Evolutionary conservation across 2,797 vertebrate genomes (phyloP), one percentile per base, ranked within the genome.

Genomic region (Thaleichthys pacificus): DNA sequence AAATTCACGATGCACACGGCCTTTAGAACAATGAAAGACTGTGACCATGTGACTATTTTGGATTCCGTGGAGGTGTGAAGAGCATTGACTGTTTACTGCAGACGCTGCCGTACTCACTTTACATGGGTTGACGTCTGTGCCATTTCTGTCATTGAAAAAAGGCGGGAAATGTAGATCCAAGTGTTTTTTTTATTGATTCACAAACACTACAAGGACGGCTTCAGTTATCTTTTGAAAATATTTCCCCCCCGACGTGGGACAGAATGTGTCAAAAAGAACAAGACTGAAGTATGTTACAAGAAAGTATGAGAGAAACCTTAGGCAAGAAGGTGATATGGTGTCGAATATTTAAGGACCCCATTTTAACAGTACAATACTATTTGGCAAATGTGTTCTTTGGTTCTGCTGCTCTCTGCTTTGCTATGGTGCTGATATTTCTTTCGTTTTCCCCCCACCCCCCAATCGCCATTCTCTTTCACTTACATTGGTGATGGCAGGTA

Each of bases 191-290:
- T 69, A 63, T 49, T 42, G 56, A 79, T 66, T 67, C 3, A 22
- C 69, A 79, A 85, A 77, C 85, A 85, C 83, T 83, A 82, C 77
- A 81, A 47, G 58, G 83, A 75, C 47, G 77, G 69, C 75, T 1
- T 67, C 7, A 62, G 51, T 26, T 61, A 63, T 68, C n/a, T n/a
- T 65, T 66, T 47, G 12, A 49, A 66, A 24, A 21, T 24, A 49
- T 49, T 11, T 28, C 69, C 72, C 69, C 72, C 67, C 2, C 35
- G 32, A 24, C 5, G 19, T 32, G 38, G 24, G 61, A 77, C 65
- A 21, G 51, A 35, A 56, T 62, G 49, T 30, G 64, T 68, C 26
- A 42, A 26, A 42, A 65, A 38, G n/a, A 47, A 49, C 42, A 66
- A 49, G 21, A 66, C 21, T 22, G 22, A 66, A 24, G 22, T 1